Conservation (phyloP, 2,797 vertebrate genomes). For the Botia almorhae region DNA sequence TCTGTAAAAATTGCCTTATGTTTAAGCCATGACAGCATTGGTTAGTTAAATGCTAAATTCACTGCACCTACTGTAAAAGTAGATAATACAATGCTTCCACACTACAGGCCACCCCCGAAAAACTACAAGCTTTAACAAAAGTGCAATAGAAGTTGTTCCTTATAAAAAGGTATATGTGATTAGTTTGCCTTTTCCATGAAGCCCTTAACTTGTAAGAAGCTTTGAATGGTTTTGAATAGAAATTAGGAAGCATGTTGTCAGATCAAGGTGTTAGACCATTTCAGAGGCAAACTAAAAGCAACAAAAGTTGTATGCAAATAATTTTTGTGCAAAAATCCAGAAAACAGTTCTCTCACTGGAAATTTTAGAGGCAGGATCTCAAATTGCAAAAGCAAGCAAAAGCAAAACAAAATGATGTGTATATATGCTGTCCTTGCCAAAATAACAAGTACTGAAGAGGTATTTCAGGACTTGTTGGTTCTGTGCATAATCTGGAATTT, state of each 20-base stretch:
- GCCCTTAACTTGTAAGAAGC: background rate
- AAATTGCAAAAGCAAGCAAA: background rate
- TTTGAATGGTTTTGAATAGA: background rate
- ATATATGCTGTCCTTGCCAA: background rate
- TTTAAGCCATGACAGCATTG: constrained; percentile 6
- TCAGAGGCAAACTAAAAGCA: background rate
- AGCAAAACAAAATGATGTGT: background rate
- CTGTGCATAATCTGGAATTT: background rate
- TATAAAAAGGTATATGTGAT: background rate
- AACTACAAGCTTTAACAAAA: constrained; percentile 30
- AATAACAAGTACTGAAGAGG: background rate
- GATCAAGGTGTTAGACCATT: background rate
- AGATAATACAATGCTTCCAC: constrained; percentile 19
- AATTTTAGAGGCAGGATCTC: constrained; percentile 18
- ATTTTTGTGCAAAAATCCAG: background rate
- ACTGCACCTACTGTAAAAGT: constrained; percentile 35
- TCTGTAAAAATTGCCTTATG: constrained; percentile 20
- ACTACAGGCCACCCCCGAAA: constrained; percentile 36
- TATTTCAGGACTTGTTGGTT: background rate
- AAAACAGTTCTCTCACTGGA: background rate
- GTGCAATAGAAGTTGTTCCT: constrained; percentile 46
- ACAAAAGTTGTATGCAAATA: background rate
- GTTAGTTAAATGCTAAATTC: background rate
- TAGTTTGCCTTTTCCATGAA: background rate
- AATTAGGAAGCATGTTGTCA: background rate